These are phyloP conservation scores for Cololabis saira DNA, from an alignment of 2,113 vertebrate species.

Conservation along the genomic window DNA sequence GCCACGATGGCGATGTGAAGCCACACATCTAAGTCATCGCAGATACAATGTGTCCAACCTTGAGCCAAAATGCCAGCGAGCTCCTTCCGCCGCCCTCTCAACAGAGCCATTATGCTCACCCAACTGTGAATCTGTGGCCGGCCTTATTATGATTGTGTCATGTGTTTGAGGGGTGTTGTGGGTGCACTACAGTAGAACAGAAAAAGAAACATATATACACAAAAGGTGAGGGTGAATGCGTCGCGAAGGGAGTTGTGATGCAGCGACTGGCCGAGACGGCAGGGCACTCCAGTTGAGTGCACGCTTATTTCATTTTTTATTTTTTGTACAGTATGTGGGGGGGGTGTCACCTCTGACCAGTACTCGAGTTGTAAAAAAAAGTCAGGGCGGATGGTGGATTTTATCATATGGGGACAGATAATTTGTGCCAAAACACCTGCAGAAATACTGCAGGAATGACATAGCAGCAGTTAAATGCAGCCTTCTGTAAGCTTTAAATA, in stretches of 20 bases:
- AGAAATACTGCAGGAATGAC: no score
- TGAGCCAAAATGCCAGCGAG: conserved; percentile 37
- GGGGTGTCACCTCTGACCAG: conserved; percentile 50
- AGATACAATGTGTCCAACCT: conserved; percentile 40
- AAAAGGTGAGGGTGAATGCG: conserved; percentile 15
- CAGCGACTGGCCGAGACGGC: neutral
- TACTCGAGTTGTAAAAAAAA: no score
- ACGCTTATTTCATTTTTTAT: neutral
- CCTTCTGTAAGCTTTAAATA: no score
- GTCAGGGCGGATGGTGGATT: no score
- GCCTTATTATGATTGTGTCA: conserved; percentile 56
- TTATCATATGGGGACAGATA: no score
- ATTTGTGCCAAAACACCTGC: no score
- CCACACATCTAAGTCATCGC: conserved; percentile 25
- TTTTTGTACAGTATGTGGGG: neutral
- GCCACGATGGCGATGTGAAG: conserved; percentile 6
- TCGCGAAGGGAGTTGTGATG: conserved; percentile 1
- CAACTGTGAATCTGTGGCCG: conserved; percentile 37
- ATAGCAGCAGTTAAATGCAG: no score
- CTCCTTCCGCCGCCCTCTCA: conserved; percentile 7
- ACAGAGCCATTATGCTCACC: conserved; percentile 44
- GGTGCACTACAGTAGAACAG: conserved; percentile 20
- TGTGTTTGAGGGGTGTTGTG: conserved; percentile 21
- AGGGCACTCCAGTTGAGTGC: neutral
- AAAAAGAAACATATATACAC: no score